Base-by-base conservation (phyloP, 1,140 invertebrate genomes). In the Himalopsyche phryganea region DNA sequence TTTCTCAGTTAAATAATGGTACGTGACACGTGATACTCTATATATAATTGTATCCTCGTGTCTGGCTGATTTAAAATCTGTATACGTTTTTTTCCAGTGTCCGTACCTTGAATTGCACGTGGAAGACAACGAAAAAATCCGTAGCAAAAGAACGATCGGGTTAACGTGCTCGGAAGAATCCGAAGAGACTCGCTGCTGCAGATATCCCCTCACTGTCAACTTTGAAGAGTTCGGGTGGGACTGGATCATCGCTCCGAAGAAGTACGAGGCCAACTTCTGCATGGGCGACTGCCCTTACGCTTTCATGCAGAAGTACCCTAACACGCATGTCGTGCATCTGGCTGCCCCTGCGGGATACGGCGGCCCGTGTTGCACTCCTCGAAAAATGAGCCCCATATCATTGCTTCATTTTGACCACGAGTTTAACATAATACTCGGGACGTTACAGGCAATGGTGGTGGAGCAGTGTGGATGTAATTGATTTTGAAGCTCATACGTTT, bases 221-320 rank as follows among this genome's bases (percentile, higher is more conserved):
- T 98, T 99, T 75, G 90, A 89, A 65, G 91, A 93, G 61, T 94
- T 98, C 68, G 94, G 94, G 9, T 98, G 96, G 95, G 94, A 98
- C 67, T 98, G 95, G 90, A 95, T 98, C 66, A 94, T 99, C 32
- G 95, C 95, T 0, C 96, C 96, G 0, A 91, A 92, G 66, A 85
- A 88, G 62, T 99, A 98, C 76, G 88, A 96, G 68, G 96, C 96
- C 13, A 94, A 95, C 77, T 98, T 95, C 76, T 99, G 96, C 78
- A 88, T 89, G 55, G 96, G 96, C 2, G 91, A 96, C 66, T 98
- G 96, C 80, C 89, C 90, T 0, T 92, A 88, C 75, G 84, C 88
- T 2, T 92, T 96, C 71, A 77, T 95, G 15, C 90, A 94, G 65
- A 87, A 92, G 66, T 89, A 96, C 72, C 89, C 93, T 1, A 95